Percentiles rank a stretch among this genome's conserved stretches.
Evolutionary conservation across 2,888 invertebrate species (phyloP).

Genomic region (Geophilus truncorum): DNA sequence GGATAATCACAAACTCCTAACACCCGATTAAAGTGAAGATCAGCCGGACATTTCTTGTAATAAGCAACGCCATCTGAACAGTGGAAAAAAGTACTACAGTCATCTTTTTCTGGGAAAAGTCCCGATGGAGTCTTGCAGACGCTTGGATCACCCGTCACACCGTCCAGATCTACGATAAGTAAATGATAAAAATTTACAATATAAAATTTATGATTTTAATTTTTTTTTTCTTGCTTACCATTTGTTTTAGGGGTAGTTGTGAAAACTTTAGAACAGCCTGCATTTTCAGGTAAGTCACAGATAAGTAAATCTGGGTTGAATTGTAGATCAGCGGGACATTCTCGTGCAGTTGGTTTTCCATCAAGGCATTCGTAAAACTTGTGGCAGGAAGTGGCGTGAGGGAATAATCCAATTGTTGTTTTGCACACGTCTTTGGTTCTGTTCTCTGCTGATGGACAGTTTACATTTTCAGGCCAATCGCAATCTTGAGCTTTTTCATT

Average conservation of each 20-base stretch:
- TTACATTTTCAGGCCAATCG: constrained; percentile 37
- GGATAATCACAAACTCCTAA: constrained; percentile 13
- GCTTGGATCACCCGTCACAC: background rate
- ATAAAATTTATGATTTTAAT: background rate
- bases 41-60: background rate
- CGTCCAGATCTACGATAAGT: background rate
- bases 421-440: background rate
- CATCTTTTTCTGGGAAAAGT: constrained; percentile 33
- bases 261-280: background rate
- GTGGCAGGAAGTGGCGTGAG: background rate
- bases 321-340: constrained; percentile 12
- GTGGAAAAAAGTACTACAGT: constrained; percentile 34
- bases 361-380: background rate
- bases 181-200: background rate
- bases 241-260: background rate
- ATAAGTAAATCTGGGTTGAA: background rate
- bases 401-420: background rate
- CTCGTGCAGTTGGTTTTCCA: background rate
- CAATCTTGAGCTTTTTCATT: constrained; percentile 35
- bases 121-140: constrained; percentile 33
- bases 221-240: background rate
- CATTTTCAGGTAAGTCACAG: background rate
- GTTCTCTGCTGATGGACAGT: background rate
- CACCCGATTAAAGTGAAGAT: background rate
- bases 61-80: background rate